Percentiles rank a stretch among this genome's conserved stretches.
These are phyloP conservation scores for Akabosia matsudoensis DNA, from an alignment of 1,140 invertebrate genomes.

Conservation along the genomic window DNA sequence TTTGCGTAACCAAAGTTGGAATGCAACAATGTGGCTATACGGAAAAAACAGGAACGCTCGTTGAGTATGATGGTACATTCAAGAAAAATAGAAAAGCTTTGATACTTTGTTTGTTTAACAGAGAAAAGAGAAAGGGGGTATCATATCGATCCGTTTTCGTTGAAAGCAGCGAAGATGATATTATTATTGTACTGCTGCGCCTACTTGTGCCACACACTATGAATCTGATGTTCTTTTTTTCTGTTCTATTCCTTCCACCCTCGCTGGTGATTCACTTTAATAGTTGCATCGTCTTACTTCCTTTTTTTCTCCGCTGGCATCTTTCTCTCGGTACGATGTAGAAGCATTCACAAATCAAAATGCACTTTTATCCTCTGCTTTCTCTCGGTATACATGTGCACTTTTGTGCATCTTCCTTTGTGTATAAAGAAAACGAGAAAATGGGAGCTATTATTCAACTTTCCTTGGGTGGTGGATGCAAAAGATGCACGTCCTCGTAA, in stretches of 20 bases:
- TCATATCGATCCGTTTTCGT: slow-evolving; percentile 14
- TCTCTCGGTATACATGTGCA: too few relatives aligned
- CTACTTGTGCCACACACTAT: neutral
- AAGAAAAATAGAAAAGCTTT: neutral
- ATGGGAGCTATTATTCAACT: slow-evolving; percentile 1
- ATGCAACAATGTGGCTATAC: too few relatives aligned
- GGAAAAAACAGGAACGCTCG: too few relatives aligned
- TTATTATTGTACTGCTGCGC: neutral
- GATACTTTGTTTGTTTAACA: slow-evolving; percentile 6
- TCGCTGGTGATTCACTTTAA: too few relatives aligned
- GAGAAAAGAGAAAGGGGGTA: neutral
- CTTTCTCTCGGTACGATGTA: neutral
- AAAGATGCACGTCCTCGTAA: neutral
- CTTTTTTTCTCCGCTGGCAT: neutral
- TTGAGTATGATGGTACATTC: neutral
- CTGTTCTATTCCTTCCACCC: too few relatives aligned
- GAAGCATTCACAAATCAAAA: neutral
- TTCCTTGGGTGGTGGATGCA: neutral
- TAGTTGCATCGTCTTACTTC: too few relatives aligned
- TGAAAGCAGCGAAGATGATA: slow-evolving; percentile 1
- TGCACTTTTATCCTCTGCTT: too few relatives aligned
- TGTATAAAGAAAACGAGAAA: neutral
- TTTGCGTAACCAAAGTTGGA: too few relatives aligned
- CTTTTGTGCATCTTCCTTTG: slow-evolving; percentile 4
- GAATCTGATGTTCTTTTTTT: neutral